Conservation (phyloP, 2,113 vertebrate genomes). For the Copsychus sechellarum region DNA sequence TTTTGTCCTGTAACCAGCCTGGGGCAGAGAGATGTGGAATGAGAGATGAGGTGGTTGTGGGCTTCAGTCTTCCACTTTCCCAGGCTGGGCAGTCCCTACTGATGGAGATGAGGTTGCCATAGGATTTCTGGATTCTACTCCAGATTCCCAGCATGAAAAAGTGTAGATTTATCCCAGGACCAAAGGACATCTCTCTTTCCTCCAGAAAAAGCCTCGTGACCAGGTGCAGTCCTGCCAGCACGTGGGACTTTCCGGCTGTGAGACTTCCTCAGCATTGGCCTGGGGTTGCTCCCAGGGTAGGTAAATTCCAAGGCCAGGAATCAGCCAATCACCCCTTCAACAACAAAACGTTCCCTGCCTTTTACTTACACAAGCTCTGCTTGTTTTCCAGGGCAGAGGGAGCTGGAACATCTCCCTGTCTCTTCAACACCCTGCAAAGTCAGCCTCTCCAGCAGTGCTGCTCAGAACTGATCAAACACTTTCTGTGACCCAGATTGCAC, state of each 20-base stretch:
- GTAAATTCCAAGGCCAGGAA: background rate
- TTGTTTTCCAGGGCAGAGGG: background rate
- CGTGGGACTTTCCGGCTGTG: background rate
- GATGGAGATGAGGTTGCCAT: background rate
- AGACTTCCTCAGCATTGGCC: background rate
- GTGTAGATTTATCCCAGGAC: background rate
- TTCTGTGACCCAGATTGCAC: background rate
- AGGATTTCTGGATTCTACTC: background rate
- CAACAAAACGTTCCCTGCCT: background rate
- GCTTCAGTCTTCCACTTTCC: background rate
- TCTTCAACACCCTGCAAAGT: background rate
- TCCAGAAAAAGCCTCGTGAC: background rate
- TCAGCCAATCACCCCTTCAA: background rate
- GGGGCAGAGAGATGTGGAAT: background rate
- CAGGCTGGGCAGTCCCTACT: background rate
- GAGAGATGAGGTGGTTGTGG: background rate
- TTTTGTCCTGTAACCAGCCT: background rate
- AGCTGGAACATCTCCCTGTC: background rate
- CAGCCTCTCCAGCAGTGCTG: background rate
- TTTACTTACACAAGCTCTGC: background rate
- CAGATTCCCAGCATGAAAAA: background rate
- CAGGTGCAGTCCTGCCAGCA: background rate
- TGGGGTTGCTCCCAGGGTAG: background rate
- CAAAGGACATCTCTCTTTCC: background rate
- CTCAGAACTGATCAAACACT: background rate